Base-by-base conservation (phyloP, 1,140 invertebrate species). In the Cyphomyrmex costatus region DNA sequence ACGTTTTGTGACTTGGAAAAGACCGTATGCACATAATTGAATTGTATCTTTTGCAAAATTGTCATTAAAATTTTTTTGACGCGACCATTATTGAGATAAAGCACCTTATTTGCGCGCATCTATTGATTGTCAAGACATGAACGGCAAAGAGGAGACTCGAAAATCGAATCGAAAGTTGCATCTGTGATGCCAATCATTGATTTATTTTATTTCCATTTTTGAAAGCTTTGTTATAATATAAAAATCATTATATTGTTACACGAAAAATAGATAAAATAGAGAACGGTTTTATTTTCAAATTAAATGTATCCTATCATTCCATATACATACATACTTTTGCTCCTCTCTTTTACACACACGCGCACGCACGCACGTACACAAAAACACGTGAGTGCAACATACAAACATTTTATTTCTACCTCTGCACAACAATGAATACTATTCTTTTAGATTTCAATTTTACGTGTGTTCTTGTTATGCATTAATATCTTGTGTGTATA, bases 401-500 rank as follows among this genome's bases (percentile, higher is more conserved):
- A 76, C 27, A 60, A 42, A 46, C 10, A 77, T 24, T 61, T 82
- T 60, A 73, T 73, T 73, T 74, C 79, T 83, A 83, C 79, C 79
- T 83, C 79, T 74, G 16, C 8, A 36, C 14, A 89, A 89, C n/a
- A 83, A 0, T 21, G 5, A 56, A 88, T 46, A 89, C 5, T 86
- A 85, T 80, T 89, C 53, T 89, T 82, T 85, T 42, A 63, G 33
- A 42, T 60, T 66, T 27, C 21, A 78, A 63, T 33, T 89, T 33
- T 56, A 56, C 60, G 53, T 49, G 10, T 82, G 5, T 46, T 89
- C 36, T 83, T 53, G 24, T 86, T 89, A 78, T 60, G 60, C 65
- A 68, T 86, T 36, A 89, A 33, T 86, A 68, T 88, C 27, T 80
- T 77, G 53, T 65, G 85, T 73, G 77, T 71, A 85, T 83, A 71